Evolutionary conservation across 2,113 vertebrate species (phyloP), one percentile per base, ranked within the genome.

Genomic region (Etheostoma cragini): DNA sequence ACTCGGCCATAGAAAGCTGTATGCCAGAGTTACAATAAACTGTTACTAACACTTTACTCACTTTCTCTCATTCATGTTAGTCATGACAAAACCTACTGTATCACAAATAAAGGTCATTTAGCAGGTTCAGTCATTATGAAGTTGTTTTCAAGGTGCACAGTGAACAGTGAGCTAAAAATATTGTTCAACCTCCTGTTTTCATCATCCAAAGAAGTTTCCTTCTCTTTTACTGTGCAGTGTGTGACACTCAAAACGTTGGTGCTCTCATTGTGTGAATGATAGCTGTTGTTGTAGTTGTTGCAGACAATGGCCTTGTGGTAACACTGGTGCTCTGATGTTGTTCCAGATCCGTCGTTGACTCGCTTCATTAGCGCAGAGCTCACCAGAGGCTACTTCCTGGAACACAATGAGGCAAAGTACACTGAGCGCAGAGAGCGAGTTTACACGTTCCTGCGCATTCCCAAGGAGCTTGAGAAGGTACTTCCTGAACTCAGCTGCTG

Each of bases 391-490:
- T 99, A 99, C 95, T 98, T 99, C 94, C 97, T 99, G 88, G 98
- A 99, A 86, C 97, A 98, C 94, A 98, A 99, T 89, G 98, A 98
- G 91, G 98, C 98, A 80, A 99, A 99, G 90, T 99, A 98, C 86
- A 99, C 96, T 0, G 98, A 99, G 90, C 94, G 97, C 81, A 94
- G 98, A 82, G 97, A 99, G 89, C 94, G 96, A 78, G 98, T 99
- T 1, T 99, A 99, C 94, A 98, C 98, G 0, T 99, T 97, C 92
- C 95, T 99, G 97, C 94, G 98, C 72, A 98, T 99, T 93, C 98
- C 98, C 53, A 96, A 97, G 94, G 98, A 99, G 87, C 87, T 99
- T 92, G 98, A 99, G 91, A 98, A 98, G 97, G 98, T 98, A 91
- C 80, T 49, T 4, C 42, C 45, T 24, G 19, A 87, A 49, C 50